Base-by-base conservation (phyloP, 2,888 invertebrate genomes). In the Phortica magna region DNA sequence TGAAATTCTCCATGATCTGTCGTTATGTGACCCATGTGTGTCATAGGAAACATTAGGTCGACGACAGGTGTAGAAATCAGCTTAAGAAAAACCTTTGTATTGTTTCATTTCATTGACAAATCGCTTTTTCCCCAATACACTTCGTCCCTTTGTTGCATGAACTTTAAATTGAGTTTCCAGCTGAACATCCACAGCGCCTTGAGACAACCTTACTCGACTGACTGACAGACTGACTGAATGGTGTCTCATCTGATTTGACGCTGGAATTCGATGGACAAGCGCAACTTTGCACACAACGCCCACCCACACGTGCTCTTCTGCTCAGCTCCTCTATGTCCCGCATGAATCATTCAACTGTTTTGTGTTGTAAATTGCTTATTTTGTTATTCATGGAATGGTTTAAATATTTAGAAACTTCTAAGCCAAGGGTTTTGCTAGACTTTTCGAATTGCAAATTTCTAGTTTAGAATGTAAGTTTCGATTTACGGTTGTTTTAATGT, bases 311-410 rank as follows among this genome's bases (percentile, higher is more conserved):
- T 12, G 3, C 19, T 17, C n/a, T 7, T 22, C 10, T 61, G 61
- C 22, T 22, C 61, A 6, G 14, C 2, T 12, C 7, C 48, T 14
- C 2, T 1, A 2, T 14, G 10, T 14, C 48, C 14, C 14, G 48
- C 48, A 48, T 48, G 9, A 6, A 14, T 2, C 14, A 48, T 48
- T 19, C 59, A 5, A 64, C 10, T 64, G 10, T 19, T 31, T 31
- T 9, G 14, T 12, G 43, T n/a, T 48, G 53, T 31, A 31, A 57
- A 74, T 74, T 74, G 74, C 74, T 61, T 73, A 19, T 41, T 74
- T 68, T 74, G 74, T 74, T 74, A 74, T 74, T 74, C 74, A 74
- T 74, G 68, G 74, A 74, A 74, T 67, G 67, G 74, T 67, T 74
- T 67, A 74, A 74, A 74, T 67, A 74, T 68, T 74, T 57, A 53